These are phyloP conservation scores for Paragorgia papillata DNA, from an alignment of 92 coral and sea anemone species.

Conservation along the genomic window DNA sequence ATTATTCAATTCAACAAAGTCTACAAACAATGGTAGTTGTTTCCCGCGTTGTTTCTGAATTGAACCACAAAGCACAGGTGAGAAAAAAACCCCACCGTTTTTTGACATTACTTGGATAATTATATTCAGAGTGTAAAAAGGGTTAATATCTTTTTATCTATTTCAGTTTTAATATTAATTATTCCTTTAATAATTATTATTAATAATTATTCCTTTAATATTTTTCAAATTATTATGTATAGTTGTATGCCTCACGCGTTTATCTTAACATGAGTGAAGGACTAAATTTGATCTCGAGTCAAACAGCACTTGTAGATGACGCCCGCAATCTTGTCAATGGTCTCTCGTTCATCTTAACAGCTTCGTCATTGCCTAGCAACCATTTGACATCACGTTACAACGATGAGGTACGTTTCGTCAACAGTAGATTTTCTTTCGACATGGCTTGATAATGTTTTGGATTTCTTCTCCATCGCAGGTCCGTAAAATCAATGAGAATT, in stretches of 20 bases:
- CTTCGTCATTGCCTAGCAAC: slow-evolving; percentile 50
- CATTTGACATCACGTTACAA: slow-evolving; percentile 23
- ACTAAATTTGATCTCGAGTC: slow-evolving; percentile 47
- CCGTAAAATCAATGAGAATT: slow-evolving; percentile 6
- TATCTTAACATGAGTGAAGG: slow-evolving; percentile 57
- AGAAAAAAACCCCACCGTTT: neutral
- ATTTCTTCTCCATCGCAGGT: neutral
- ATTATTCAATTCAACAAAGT: slow-evolving; percentile 4
- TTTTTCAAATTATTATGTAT: neutral
- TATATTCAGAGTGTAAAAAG: too few species aligned
- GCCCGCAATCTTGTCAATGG: slow-evolving; percentile 59
- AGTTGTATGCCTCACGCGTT: slow-evolving; percentile 64
- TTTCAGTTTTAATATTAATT: too few species aligned
- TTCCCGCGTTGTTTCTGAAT: slow-evolving; percentile 3
- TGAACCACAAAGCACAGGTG: slow-evolving; percentile 20
- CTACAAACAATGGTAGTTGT: neutral
- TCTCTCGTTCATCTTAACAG: slow-evolving; percentile 53
- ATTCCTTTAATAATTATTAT: too few species aligned
- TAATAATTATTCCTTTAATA: too few species aligned
- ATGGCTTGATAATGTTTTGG: too few species aligned
- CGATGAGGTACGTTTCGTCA: neutral
- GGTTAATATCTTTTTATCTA: too few species aligned
- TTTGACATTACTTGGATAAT: too few species aligned
- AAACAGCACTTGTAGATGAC: slow-evolving; percentile 39
- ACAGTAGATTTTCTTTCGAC: neutral